These are phyloP conservation scores for Agonopterix alstromeriana DNA, from an alignment of 2,888 invertebrate species.

Conservation along the genomic window DNA sequence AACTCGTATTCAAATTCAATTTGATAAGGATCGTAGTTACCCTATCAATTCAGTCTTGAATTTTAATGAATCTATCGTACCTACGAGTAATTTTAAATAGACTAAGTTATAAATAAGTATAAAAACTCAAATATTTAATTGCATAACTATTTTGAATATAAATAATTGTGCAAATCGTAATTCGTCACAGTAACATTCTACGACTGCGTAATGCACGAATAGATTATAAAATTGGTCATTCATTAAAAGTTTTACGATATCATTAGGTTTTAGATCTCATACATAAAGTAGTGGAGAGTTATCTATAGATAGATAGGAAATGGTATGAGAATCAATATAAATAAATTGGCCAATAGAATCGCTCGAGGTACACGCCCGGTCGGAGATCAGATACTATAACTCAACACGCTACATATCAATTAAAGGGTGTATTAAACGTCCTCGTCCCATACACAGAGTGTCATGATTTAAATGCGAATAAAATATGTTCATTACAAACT, in stretches of 20 bases:
- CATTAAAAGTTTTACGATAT: conserved; percentile 26
- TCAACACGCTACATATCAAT: conserved; percentile 70
- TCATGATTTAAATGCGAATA: conserved; percentile 18
- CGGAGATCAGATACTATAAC: conserved; percentile 59
- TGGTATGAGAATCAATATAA: conserved; percentile 63
- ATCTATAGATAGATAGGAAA: conserved; percentile 50
- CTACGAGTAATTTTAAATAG: no score
- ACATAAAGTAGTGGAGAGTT: conserved; percentile 47
- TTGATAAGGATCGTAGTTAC: no score
- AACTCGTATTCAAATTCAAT: no score
- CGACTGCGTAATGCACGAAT: background rate
- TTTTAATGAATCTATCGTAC: no score
- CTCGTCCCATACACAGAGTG: conserved; percentile 40
- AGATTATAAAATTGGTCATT: conserved; percentile 2
- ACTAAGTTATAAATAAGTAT: no score
- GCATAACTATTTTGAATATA: no score
- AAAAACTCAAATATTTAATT: no score
- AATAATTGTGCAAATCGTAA: no score
- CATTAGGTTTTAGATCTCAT: conserved; percentile 23
- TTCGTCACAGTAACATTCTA: no score
- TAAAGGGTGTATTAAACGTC: conserved; percentile 60
- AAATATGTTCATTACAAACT: conserved; percentile 9
- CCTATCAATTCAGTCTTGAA: no score
- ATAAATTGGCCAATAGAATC: conserved; percentile 66
- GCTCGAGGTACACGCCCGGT: conserved; percentile 50